Conservation (phyloP, 1,140 invertebrate genomes). For the Diprion similis region DNA sequence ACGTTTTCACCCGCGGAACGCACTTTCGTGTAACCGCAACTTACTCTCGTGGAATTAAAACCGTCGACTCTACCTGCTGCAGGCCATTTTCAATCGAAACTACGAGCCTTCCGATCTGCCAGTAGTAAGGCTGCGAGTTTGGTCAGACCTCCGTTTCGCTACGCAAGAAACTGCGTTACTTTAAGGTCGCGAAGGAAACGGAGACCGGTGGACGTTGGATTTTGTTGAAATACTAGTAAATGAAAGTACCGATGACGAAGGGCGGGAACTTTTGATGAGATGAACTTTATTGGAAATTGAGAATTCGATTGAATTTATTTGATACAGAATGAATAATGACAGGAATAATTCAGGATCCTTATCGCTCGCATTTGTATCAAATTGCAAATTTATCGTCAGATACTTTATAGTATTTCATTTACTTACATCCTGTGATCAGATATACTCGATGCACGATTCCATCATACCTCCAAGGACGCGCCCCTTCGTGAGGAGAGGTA, state of each 20-base stretch:
- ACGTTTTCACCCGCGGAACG: neutral
- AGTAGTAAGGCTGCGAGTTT: conserved; percentile 23
- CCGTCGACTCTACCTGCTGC: neutral
- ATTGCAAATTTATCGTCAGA: too few species aligned
- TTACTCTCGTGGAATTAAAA: neutral
- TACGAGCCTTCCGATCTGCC: neutral
- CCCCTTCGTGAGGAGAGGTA: neutral
- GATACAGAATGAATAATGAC: neutral
- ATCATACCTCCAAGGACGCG: neutral
- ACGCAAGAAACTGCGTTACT: neutral
- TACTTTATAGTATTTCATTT: neutral
- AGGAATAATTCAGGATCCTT: neutral
- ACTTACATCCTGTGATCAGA: neutral
- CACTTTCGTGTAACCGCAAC: neutral
- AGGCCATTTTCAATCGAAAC: conserved; percentile 17
- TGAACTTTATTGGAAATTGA: too few species aligned
- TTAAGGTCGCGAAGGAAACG: too few species aligned
- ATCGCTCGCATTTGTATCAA: too few species aligned
- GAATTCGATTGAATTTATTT: too few species aligned
- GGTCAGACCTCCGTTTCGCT: conserved; percentile 36
- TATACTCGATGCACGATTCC: neutral
- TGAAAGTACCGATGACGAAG: too few species aligned
- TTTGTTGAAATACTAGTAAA: too few species aligned
- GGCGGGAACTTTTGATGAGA: too few species aligned
- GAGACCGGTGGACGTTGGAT: too few species aligned